Percentiles rank a stretch among this genome's conserved stretches.
Evolutionary conservation across 2,797 vertebrate genomes (phyloP).

Genomic region (Sebastes kiyomatsui): DNA sequence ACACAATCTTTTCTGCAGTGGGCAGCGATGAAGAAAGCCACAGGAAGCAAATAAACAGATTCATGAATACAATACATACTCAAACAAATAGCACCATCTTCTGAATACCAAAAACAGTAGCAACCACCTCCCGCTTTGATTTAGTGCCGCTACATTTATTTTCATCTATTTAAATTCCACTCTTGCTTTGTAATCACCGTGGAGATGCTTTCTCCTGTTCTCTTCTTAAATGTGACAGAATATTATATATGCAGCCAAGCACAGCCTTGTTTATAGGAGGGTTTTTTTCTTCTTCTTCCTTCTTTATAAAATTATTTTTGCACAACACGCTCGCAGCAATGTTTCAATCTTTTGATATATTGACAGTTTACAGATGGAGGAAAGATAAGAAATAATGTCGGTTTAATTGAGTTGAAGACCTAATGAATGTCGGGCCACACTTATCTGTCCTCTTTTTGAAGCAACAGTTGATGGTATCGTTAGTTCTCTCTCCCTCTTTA

Average conservation of each 20-base stretch:
- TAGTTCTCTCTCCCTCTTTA: neutral
- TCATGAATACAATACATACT: slow-evolving; percentile 81
- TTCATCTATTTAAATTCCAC: slow-evolving; percentile 65
- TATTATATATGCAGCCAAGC: slow-evolving; percentile 32
- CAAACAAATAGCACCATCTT: slow-evolving; percentile 85
- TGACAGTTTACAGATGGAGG: slow-evolving; percentile 66
- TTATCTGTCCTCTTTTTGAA: slow-evolving; percentile 71
- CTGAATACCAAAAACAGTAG: slow-evolving; percentile 80
- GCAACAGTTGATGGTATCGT: slow-evolving; percentile 77
- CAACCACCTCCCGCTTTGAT: slow-evolving; percentile 68
- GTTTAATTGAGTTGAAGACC: slow-evolving; percentile 82
- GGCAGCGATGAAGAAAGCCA: slow-evolving; percentile 68
- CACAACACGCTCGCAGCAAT: slow-evolving; percentile 36
- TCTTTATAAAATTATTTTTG: slow-evolving; percentile 22
- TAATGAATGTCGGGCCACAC: slow-evolving; percentile 70
- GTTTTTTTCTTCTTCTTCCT: neutral
- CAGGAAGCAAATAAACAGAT: slow-evolving; percentile 77
- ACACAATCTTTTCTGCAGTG: slow-evolving; percentile 69
- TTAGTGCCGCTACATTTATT: slow-evolving; percentile 62
- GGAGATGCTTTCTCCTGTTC: slow-evolving; percentile 25
- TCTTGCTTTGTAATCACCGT: slow-evolving; percentile 54
- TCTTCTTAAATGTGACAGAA: slow-evolving; percentile 43
- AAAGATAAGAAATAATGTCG: slow-evolving; percentile 68
- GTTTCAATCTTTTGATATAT: slow-evolving; percentile 63
- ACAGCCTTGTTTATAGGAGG: slow-evolving; percentile 39